Evolutionary conservation across 2,113 vertebrate species (phyloP), one percentile per base, ranked within the genome.

Genomic region (Lycocorax pyrrhopterus): DNA sequence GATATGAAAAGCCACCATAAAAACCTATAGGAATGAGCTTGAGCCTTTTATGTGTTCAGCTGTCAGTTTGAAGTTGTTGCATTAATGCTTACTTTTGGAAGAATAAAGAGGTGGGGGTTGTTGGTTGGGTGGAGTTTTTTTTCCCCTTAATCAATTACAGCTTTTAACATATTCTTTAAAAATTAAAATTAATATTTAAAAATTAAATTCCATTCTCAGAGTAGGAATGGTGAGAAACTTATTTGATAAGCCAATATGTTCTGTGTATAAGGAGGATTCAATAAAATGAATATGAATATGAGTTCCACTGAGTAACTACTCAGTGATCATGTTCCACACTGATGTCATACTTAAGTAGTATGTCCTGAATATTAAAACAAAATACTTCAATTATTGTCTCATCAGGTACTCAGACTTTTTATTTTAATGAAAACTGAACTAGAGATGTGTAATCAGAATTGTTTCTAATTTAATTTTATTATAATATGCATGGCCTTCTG

Each of bases 391-490:
- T 84, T 85, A 76, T 30, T 76, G 63, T 87, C 93, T 80, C 46
- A n/a, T 73, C 53, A 44, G 20, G 32, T 80, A 76, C 71, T 79
- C 59, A 84, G 55, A 33, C 17, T 39, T 91, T 71, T 72, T 71
- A 20, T 87, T 93, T 66, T 94, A 60, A 91, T 71, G 64, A 88
- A 94, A 92, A 46, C 56, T 62, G 69, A 94, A 47, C n/a, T 39
- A 60, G 49, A 62, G 69, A 89, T 84, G 33, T 94, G 89, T 89
- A 94, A 93, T 73, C 78, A 77, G 51, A 39, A 81, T 83, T 93
- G 35, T 69, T 93, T 83, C 46, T 94, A 80, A 93, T 94, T 94
- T 52, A 59, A 92, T 93, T 93, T 75, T 87, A 66, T 66, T 89
- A 53, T 77, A 85, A 58, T 92, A 63, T 89, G 35, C 66, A 41